These are phyloP conservation scores for Brachylomia viminalis DNA, from an alignment of 2,888 invertebrate genomes.

Conservation along the genomic window DNA sequence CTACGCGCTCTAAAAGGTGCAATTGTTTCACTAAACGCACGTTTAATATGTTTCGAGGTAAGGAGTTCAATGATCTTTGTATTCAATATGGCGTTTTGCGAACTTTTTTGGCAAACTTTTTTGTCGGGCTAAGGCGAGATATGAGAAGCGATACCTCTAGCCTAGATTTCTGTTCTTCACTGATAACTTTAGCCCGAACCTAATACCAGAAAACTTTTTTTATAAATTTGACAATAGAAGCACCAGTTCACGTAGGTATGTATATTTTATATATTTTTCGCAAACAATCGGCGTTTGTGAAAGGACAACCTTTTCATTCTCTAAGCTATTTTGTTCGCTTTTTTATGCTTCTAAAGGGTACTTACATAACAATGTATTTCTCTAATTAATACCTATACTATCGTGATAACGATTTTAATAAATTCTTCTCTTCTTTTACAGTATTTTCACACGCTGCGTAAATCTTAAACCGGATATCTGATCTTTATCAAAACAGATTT, in stretches of 20 bases:
- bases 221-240: neutral
- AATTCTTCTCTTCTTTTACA: neutral
- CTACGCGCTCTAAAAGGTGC: slow-evolving; percentile 32
- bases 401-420: neutral
- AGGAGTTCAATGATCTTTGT: slow-evolving; percentile 25
- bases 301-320: neutral
- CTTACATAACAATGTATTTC: neutral
- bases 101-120: too few relatives aligned
- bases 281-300: too few relatives aligned
- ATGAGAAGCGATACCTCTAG: neutral
- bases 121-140: neutral
- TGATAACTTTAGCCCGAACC: too few relatives aligned
- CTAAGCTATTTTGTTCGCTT: neutral
- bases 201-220: too few relatives aligned
- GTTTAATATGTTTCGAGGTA: neutral
- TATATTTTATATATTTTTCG: neutral
- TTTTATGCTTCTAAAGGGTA: neutral
- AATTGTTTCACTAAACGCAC: slow-evolving; percentile 28
- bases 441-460: slow-evolving; percentile 2
- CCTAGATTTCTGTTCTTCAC: neutral
- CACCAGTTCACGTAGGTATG: neutral
- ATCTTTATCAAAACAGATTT: slow-evolving; percentile 44
- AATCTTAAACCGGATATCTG: slow-evolving; percentile 18
- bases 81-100: neutral
- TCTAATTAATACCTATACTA: neutral